phyloP scores from a whole-genome alignment of 35 echinoderm and acorn worm species.

The Stichopus chloronotus region DNA sequence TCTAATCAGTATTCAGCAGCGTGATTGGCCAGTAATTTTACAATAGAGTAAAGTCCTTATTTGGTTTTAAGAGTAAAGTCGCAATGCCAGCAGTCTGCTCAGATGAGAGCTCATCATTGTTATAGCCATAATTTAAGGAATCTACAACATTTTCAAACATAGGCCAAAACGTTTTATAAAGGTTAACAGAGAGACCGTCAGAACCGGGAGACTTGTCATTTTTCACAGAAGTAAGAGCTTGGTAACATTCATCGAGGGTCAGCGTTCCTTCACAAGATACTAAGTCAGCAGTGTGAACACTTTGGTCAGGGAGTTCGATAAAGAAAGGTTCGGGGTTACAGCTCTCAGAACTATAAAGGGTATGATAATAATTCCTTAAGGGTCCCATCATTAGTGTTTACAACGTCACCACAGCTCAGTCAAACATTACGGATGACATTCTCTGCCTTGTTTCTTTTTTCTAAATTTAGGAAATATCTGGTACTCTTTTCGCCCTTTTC shows the following conservation, averaged over 20 bases:
- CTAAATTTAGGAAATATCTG: no score
- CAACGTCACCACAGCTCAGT: not conserved
- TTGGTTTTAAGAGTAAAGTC: not conserved
- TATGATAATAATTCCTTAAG: not conserved
- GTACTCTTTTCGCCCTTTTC: no score
- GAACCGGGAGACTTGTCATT: constrained; percentile 19
- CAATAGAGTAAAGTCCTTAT: not conserved
- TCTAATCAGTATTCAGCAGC: not conserved
- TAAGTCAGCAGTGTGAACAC: no score
- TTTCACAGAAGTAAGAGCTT: constrained; percentile 2
- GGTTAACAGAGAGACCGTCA: constrained; percentile 33
- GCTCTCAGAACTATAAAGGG: not conserved
- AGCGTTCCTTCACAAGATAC: no score
- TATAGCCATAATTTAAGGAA: no score
- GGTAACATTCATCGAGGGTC: not conserved
- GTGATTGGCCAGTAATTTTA: not conserved
- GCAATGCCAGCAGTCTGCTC: not conserved
- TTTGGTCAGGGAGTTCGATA: no score
- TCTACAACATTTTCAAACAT: not conserved
- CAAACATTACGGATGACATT: not conserved
- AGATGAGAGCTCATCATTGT: not conserved
- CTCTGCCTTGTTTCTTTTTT: no score
- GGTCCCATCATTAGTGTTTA: not conserved
- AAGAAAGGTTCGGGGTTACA: no score
- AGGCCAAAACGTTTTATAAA: constrained; percentile 32